Evolutionary conservation across 2,797 vertebrate genomes (phyloP).

Genomic region (Pantherophis vulpinus): DNA sequence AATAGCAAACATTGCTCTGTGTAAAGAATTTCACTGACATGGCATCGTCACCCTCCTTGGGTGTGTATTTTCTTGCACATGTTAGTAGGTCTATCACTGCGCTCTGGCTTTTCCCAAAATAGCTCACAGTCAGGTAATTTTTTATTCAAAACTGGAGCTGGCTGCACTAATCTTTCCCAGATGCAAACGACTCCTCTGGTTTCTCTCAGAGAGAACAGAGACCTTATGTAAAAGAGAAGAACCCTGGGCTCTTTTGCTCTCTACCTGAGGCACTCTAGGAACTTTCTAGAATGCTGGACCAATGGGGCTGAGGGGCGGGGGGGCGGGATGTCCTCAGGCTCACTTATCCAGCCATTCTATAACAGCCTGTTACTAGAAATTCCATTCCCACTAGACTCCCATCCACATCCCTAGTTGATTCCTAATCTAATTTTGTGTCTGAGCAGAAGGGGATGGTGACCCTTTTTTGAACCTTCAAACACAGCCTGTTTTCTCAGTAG

Average conservation of each 20-base stretch:
- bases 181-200: slow-evolving; percentile 1
- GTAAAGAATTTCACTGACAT: background rate
- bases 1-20: background rate
- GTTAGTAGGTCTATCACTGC: background rate
- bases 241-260: too few species aligned
- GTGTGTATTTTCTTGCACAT: background rate
- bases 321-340: background rate
- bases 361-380: background rate
- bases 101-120: background rate
- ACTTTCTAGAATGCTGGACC: background rate
- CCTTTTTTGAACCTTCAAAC: background rate
- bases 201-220: background rate
- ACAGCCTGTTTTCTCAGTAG: background rate
- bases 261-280: background rate
- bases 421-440: background rate
- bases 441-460: background rate
- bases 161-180: background rate
- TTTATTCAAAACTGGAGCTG: slow-evolving; percentile 9
- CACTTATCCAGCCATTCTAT: background rate
- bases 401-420: background rate
- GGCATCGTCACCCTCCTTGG: background rate
- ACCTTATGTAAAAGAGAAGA: background rate
- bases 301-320: background rate
- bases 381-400: background rate
- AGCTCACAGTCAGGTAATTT: background rate